Evolutionary conservation across 2,888 invertebrate species (phyloP).

Genomic region (Tiphia femorata): DNA sequence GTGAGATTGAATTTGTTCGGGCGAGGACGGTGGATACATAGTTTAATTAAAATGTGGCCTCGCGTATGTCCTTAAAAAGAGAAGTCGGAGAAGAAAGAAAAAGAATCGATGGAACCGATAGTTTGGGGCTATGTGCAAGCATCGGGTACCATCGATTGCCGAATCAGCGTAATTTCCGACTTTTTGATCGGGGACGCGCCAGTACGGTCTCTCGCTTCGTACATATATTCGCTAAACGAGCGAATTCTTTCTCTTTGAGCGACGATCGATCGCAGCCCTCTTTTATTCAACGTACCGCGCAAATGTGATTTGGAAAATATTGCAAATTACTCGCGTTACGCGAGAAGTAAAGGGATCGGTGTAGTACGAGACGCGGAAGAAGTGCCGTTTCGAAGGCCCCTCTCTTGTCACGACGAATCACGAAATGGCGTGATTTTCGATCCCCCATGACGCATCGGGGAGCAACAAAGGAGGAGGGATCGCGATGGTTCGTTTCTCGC

Average conservation of each 20-base stretch:
- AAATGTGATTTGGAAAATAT: no score
- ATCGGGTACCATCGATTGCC: neutral
- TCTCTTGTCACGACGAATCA: neutral
- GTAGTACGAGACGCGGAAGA: no score
- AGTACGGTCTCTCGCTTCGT: no score
- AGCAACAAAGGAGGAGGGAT: neutral
- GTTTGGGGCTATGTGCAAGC: neutral
- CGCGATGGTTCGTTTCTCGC: neutral
- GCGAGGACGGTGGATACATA: constrained; percentile 28
- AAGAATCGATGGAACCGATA: neutral
- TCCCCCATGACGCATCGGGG: constrained; percentile 11
- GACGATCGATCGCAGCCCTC: no score
- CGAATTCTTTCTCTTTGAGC: no score
- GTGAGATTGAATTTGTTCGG: constrained; percentile 41
- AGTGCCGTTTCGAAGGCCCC: neutral
- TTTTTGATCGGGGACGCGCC: no score
- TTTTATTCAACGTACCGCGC: no score
- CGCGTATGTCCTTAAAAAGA: constrained; percentile 1
- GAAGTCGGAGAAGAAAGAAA: no score
- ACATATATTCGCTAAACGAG: no score
- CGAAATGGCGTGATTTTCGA: neutral
- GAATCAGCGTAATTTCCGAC: no score
- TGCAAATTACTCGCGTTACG: no score
- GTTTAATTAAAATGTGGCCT: constrained; percentile 46
- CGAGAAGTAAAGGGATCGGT: no score